These are phyloP conservation scores for Lumbricus terrestris DNA, from an alignment of 2,888 invertebrate genomes.

Conservation along the genomic window DNA sequence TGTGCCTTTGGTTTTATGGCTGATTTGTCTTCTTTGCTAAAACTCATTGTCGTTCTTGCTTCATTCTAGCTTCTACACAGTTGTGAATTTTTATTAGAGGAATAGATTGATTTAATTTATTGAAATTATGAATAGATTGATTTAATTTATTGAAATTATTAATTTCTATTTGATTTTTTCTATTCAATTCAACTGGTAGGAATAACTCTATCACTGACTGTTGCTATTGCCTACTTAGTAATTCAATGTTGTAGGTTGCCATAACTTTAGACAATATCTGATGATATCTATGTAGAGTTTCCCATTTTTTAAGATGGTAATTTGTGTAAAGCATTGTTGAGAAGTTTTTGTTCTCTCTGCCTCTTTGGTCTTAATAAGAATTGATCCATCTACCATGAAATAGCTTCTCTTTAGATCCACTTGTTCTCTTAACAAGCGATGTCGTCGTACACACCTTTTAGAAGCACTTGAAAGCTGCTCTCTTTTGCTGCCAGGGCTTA, in stretches of 20 bases:
- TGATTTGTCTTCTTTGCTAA: background rate
- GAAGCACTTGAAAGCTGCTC: too few relatives aligned
- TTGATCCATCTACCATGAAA: too few relatives aligned
- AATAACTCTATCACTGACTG: background rate
- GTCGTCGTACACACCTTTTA: too few relatives aligned
- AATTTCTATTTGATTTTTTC: too few relatives aligned
- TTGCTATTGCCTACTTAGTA: background rate
- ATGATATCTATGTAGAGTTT: too few relatives aligned
- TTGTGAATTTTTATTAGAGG: background rate
- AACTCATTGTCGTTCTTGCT: background rate
- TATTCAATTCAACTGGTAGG: background rate
- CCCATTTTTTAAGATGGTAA: background rate
- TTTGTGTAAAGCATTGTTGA: background rate
- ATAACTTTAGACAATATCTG: background rate
- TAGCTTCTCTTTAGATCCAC: too few relatives aligned
- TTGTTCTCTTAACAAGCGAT: too few relatives aligned
- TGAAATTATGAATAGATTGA: too few relatives aligned
- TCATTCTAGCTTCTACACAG: background rate
- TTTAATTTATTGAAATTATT: background rate
- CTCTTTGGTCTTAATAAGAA: background rate
- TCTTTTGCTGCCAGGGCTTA: too few relatives aligned
- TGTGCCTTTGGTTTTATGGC: background rate
- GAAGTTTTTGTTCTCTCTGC: background rate
- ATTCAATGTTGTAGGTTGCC: background rate
- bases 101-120: background rate